Base-by-base conservation (phyloP, 2,888 invertebrate species). In the Erannis defoliaria region DNA sequence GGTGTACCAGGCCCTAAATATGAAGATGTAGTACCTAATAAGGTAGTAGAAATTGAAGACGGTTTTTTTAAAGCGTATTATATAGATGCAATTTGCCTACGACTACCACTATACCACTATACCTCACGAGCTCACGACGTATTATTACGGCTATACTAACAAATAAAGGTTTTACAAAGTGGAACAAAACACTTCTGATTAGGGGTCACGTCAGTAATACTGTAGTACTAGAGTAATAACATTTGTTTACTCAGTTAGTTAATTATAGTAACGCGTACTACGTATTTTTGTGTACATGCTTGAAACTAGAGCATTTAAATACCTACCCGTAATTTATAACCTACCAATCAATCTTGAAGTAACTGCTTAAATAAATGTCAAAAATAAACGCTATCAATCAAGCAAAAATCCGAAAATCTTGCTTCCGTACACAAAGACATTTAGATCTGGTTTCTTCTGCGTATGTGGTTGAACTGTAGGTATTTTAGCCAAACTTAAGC, bases 391-490 rank as follows among this genome's bases (percentile, higher is more conserved):
- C 29, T 16, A 51, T 29, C 14, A 43, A 49, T 33, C 31, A 23
- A 1, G 3, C 4, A 26, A 43, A 37, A 14, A 21, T 9, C 1
- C 21, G 23, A 26, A 49, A 40, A 43, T 42, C 8, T 45, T 1
- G 38, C 23, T 46, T 58, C 53, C 58, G 51, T 58, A 53, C 45
- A 58, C 49, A 49, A 5, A 6, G 19, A 1, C 14, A 40, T 55
- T 45, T 8, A 37, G 31, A 37, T 38, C 38, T 40, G 10, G 26
- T 29, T 55, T 12, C n/a, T 16, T 16, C 14, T 38, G 29, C 2
- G 19, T 40, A 31, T 14, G 37, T 26, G 5, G 14, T 14, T 2
- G 1, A 12, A 40, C 16, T 33, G n/a, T 33, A 35, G 14, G n/a
- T 38, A 37, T 57, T 55, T 57, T 40, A 46, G 59, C 61, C 19